A percentile compares a stretch with the other conserved stretches of the same genome.
Conservation (phyloP, 2,113 vertebrate genomes). For the Cairina moschata region DNA sequence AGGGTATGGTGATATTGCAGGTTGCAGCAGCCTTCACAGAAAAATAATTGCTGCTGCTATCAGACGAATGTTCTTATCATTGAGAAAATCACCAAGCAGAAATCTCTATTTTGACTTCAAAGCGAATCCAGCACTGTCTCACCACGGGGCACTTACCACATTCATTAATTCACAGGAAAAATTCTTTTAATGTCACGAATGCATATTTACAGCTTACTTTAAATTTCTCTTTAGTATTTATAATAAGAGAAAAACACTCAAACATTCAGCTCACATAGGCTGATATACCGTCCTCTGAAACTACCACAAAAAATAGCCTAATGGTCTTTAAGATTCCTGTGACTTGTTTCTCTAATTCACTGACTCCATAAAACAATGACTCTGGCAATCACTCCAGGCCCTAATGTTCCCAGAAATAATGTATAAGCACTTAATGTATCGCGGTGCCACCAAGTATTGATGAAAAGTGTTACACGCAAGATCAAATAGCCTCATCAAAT, state of each 20-base stretch:
- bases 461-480: background rate
- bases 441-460: conserved; percentile 14
- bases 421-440: conserved; percentile 29
- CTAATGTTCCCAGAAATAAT: conserved; percentile 55
- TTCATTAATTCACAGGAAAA: conserved; percentile 70
- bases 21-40: conserved; percentile 22
- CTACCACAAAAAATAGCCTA: conserved; percentile 6
- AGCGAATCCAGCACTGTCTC: conserved; percentile 36
- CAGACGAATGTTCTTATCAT: background rate
- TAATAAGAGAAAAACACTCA: background rate
- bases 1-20: background rate
- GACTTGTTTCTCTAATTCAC: conserved; percentile 7
- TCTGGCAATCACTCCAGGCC: conserved; percentile 24
- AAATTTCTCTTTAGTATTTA: conserved; percentile 53
- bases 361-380: conserved; percentile 58
- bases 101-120: conserved; percentile 59
- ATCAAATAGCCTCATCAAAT: conserved; percentile 49
- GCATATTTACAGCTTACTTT: conserved; percentile 51
- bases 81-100: conserved; percentile 36
- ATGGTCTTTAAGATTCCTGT: background rate
- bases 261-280: background rate
- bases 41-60: conserved; percentile 47
- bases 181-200: conserved; percentile 38
- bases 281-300: conserved; percentile 14
- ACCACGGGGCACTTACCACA: conserved; percentile 22